Conservation (phyloP, 2,113 vertebrate genomes). For the Apodemus sylvaticus region DNA sequence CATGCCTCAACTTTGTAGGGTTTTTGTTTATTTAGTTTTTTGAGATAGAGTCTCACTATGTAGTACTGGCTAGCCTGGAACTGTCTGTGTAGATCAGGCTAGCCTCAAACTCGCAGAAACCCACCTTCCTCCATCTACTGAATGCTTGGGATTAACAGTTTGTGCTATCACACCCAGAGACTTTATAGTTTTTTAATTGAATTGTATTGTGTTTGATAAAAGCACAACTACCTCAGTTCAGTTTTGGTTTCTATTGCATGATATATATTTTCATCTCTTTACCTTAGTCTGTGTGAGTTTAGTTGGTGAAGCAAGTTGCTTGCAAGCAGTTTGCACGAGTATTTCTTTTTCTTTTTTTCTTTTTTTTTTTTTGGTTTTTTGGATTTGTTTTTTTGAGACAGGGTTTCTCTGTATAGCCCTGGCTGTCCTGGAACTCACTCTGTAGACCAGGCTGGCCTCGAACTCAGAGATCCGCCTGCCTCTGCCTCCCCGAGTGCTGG, state of each 20-base stretch:
- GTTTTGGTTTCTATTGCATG: neutral
- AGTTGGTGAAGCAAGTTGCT: neutral
- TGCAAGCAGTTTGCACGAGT: neutral
- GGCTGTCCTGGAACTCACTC: too few relatives aligned
- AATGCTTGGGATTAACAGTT: neutral
- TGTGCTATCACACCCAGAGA: neutral
- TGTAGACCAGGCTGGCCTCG: too few relatives aligned
- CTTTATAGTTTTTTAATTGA: neutral
- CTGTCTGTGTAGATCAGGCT: neutral
- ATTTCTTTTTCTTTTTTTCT: too few relatives aligned
- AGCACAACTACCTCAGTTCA: neutral
- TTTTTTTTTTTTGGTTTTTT: too few relatives aligned
- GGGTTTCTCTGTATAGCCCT: too few relatives aligned
- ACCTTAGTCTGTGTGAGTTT: neutral
- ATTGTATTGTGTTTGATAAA: neutral
- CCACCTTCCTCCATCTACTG: neutral
- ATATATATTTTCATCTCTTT: neutral
- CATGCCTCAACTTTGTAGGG: neutral
- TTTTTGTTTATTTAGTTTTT: neutral
- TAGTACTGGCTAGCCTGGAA: neutral
- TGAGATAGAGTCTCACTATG: neutral
- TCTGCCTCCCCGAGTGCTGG: too few relatives aligned
- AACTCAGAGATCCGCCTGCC: too few relatives aligned
- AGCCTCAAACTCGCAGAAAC: neutral
- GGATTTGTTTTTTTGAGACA: too few relatives aligned